Base-by-base conservation (phyloP, 2,113 vertebrate species). In the Anser cygnoides region DNA sequence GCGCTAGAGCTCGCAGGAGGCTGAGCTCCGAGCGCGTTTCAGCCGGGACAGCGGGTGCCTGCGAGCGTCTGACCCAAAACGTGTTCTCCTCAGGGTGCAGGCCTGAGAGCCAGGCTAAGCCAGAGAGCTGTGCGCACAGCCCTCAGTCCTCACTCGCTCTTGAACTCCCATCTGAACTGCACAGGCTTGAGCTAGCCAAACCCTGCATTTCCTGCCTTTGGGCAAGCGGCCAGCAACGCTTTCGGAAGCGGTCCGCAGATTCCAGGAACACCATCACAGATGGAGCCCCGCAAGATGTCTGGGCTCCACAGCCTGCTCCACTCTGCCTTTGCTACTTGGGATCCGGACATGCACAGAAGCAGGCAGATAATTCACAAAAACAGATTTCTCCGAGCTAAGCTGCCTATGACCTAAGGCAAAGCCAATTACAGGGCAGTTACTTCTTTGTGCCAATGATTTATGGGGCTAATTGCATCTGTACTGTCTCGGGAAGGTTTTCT, bases 391-490 rank as follows among this genome's bases (percentile, higher is more conserved):
- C 33, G 37, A 18, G n/a, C 37, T 65, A 33, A 68, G 29, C 62
- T 70, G 91, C 29, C n/a, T 28, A 9, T 80, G 86, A 46, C 59
- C 59, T 13, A 6, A 86, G 50, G 44, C 67, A 79, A 83, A 93
- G 58, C 62, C 54, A 80, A 35, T 84, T 92, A 74, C 35, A 58
- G n/a, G 81, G 68, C 41, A 89, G 55, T 68, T 96, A 76, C 63
- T 79, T 71, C 41, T 11, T 79, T 37, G 22, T 63, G 57, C 13
- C 19, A 3, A 17, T 59, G 85, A 63, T 82, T 78, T 55, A 49
- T 3, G 3, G n/a, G 16, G n/a, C 62, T 75, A 59, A 78, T 37
- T 80, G 57, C 66, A 66, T 49, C 50, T 54, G n/a, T 4, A 13
- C 18, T 59, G 39, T 4, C 26, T 59, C 13, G 8, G 10, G 21